phyloP scores from a whole-genome alignment of 2,113 vertebrate genomes.

The Otolemur garnettii region DNA sequence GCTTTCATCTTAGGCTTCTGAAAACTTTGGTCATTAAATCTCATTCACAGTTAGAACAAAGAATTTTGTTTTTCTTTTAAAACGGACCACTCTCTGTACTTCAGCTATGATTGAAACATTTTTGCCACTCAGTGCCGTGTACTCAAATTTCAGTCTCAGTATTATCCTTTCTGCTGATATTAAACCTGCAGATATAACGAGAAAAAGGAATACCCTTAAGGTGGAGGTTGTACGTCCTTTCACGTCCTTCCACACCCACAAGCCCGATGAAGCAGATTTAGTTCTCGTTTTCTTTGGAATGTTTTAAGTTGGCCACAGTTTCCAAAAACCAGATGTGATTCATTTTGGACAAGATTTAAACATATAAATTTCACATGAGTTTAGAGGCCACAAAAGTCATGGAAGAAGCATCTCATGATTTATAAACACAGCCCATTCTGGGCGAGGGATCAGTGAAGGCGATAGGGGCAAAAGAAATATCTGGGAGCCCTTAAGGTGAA shows the following conservation, averaged over 20 bases:
- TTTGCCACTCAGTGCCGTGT: background rate
- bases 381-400: constrained; percentile 51
- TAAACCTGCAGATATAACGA: constrained; percentile 26
- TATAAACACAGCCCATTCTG: constrained; percentile 46
- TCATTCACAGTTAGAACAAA: constrained; percentile 18
- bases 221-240: constrained; percentile 1
- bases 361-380: constrained; percentile 61
- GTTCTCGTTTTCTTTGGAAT: constrained; percentile 59
- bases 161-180: background rate
- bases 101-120: background rate
- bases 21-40: constrained; percentile 17
- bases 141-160: constrained; percentile 30
- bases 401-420: constrained; percentile 41
- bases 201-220: background rate
- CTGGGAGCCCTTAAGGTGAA: background rate
- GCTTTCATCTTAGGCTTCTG: background rate
- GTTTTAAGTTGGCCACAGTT: constrained; percentile 38
- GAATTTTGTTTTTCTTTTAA: constrained; percentile 36
- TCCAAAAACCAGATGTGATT: constrained; percentile 55
- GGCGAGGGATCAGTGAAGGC: background rate
- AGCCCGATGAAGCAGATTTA: constrained; percentile 20
- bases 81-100: background rate
- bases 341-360: constrained; percentile 48
- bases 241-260: background rate
- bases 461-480: constrained; percentile 40